Conservation (phyloP, 2,797 vertebrate genomes). For the Trachurus trachurus region DNA sequence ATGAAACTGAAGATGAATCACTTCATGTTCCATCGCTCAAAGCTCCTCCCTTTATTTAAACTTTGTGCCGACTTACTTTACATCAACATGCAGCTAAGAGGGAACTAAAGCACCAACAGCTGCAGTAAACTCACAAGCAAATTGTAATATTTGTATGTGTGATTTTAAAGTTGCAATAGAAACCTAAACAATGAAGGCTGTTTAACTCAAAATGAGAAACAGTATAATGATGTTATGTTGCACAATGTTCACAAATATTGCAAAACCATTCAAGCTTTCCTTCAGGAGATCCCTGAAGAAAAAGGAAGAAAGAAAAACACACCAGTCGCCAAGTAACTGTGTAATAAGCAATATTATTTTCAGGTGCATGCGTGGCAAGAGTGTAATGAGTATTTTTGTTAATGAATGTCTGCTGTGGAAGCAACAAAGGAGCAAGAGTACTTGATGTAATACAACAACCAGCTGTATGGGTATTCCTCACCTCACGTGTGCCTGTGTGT, state of each 20-base stretch:
- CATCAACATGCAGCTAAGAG: not conserved
- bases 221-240: not conserved
- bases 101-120: not conserved
- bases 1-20: not conserved
- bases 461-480: constrained; percentile 40
- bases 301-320: no score
- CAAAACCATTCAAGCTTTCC: not conserved
- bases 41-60: not conserved
- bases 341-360: not conserved
- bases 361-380: constrained; percentile 6
- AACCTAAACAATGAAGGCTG: not conserved
- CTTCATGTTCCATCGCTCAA: not conserved
- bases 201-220: not conserved
- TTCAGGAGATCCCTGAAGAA: not conserved
- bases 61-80: not conserved
- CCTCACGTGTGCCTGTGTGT: constrained; percentile 15
- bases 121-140: not conserved
- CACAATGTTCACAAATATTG: not conserved
- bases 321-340: not conserved
- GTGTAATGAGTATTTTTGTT: constrained; percentile 12
- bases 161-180: not conserved
- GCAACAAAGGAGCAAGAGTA: constrained; percentile 6
- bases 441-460: constrained; percentile 4
- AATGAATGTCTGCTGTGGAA: constrained; percentile 33
- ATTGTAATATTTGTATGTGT: not conserved